Conservation (phyloP, 2,797 vertebrate species). For the Acridotheres tristis region DNA sequence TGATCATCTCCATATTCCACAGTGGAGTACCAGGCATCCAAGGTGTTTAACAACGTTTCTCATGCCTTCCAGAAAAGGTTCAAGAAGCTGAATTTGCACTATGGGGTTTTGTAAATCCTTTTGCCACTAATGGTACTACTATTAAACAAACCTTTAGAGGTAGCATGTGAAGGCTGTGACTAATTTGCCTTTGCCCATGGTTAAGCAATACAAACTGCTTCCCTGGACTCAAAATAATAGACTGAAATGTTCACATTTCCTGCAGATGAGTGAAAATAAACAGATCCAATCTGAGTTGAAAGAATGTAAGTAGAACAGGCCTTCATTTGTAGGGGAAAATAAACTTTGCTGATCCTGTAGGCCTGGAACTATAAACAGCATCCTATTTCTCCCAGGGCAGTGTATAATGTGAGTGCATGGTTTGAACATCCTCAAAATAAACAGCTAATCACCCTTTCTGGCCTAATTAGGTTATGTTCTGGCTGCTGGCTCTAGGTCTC, state of each 20-base stretch:
- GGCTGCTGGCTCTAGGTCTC: conserved; percentile 13
- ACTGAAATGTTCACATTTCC: conserved; percentile 46
- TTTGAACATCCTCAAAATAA: conserved; percentile 59
- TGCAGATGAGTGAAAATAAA: conserved; percentile 66
- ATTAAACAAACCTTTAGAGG: neutral
- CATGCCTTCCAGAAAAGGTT: neutral
- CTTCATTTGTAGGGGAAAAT: conserved; percentile 50
- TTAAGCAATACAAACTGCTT: conserved; percentile 44
- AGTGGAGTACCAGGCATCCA: neutral
- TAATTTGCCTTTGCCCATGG: conserved; percentile 27
- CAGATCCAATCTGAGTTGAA: conserved; percentile 30
- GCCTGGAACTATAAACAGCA: conserved; percentile 44
- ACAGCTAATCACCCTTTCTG: conserved; percentile 54
- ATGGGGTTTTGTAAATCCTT: neutral
- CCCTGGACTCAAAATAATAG: neutral
- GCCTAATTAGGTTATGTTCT: conserved; percentile 58
- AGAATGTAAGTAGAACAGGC: conserved; percentile 31
- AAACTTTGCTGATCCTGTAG: conserved; percentile 44
- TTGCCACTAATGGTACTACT: neutral
- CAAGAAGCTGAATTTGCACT: neutral
- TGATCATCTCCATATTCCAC: neutral
- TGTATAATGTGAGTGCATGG: conserved; percentile 14
- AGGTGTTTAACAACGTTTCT: neutral
- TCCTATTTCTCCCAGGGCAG: conserved; percentile 34
- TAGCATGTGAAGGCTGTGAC: neutral